A percentile compares a stretch with the other conserved stretches of the same genome.
Conservation (phyloP, 2,888 invertebrate species). For the Sipunculus nudus region DNA sequence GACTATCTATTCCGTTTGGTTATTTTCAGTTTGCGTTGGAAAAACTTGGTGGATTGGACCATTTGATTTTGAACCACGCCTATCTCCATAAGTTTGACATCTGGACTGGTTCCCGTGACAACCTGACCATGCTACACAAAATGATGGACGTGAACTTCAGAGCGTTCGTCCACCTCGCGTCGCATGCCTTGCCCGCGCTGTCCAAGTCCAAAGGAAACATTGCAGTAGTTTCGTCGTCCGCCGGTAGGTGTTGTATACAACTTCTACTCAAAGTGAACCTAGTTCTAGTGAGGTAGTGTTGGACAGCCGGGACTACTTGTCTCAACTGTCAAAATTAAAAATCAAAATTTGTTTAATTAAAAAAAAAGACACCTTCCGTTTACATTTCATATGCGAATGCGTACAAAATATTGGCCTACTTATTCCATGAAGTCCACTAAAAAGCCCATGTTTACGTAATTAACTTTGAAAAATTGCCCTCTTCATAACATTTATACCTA, state of each 20-base stretch:
- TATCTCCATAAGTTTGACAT: background rate
- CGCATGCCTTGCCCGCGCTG: slow-evolving; percentile 12
- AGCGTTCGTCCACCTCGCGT: slow-evolving; percentile 10
- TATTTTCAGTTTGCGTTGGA: background rate
- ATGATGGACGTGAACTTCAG: slow-evolving; percentile 18
- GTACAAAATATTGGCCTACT: background rate
- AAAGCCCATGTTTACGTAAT: no score
- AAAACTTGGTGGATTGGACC: background rate
- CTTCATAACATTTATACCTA: no score
- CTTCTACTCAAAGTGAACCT: no score
- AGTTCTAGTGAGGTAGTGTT: no score
- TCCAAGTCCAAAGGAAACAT: slow-evolving; percentile 12
- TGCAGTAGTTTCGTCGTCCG: background rate
- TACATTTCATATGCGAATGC: background rate
- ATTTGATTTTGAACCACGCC: background rate
- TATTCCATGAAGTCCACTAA: no score
- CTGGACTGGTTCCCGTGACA: background rate
- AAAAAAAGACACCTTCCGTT: no score
- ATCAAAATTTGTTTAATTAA: no score
- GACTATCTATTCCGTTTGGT: background rate
- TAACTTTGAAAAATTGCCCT: no score
- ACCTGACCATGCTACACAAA: background rate
- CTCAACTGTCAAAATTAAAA: no score
- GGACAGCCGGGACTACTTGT: no score
- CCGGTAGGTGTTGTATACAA: background rate